Evolutionary conservation across 2,113 vertebrate species (phyloP).

Genomic region (Campylomormyrus tamandua): DNA sequence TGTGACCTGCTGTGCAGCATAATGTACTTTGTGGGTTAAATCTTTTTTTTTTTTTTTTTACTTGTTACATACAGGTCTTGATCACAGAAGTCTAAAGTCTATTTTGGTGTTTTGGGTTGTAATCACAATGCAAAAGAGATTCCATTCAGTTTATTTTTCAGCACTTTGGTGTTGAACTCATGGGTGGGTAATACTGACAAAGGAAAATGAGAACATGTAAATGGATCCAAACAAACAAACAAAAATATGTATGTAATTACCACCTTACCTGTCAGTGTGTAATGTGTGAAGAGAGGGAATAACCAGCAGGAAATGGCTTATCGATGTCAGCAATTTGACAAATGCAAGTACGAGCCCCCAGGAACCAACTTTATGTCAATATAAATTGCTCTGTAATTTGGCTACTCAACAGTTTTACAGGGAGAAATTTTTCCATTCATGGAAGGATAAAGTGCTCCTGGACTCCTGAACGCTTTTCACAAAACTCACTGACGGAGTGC

Average conservation of each 20-base stretch:
- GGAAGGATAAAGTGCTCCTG: slow-evolving; percentile 8
- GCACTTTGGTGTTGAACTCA: not conserved
- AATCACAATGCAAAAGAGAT: not conserved
- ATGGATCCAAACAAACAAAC: not conserved
- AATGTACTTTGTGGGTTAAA: not conserved
- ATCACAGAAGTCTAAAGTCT: not conserved
- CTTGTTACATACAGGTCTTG: not conserved
- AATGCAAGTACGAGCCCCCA: not conserved
- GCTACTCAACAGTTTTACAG: slow-evolving; percentile 18
- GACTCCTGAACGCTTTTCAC: not conserved
- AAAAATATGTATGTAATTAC: not conserved
- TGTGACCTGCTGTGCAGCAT: not conserved
- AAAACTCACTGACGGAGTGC: not conserved
- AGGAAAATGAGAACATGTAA: not conserved
- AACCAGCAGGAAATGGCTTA: slow-evolving; percentile 1
- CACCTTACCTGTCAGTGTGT: not conserved
- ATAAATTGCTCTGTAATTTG: slow-evolving; percentile 18
- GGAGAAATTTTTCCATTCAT: slow-evolving; percentile 17
- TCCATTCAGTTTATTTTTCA: not conserved
- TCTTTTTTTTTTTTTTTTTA: not conserved
- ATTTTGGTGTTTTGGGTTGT: not conserved
- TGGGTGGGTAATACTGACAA: not conserved
- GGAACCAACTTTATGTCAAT: slow-evolving; percentile 14
- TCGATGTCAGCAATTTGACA: slow-evolving; percentile 15
- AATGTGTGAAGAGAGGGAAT: not conserved